A percentile compares a stretch with the other conserved stretches of the same genome.
phyloP scores from a whole-genome alignment of 2,888 invertebrate species.

The Eilema depressum region DNA sequence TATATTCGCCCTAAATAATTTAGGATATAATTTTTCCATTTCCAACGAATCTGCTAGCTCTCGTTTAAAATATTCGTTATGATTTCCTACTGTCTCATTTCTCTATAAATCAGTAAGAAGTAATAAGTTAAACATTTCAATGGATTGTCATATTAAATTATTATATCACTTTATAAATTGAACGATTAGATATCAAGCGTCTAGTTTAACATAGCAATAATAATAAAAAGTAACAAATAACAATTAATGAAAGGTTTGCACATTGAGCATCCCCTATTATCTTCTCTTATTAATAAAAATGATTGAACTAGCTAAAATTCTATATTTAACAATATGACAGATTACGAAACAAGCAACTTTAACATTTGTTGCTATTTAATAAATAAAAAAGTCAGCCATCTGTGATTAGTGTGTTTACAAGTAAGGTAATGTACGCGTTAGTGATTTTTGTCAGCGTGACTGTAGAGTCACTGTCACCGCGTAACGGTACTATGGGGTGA shows the following conservation, averaged over 20 bases:
- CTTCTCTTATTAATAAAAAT: constrained; percentile 2
- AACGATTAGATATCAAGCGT: neutral
- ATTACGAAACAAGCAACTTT: constrained; percentile 46
- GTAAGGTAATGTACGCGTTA: too few relatives aligned
- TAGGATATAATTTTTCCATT: too few relatives aligned
- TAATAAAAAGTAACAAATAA: constrained; percentile 13
- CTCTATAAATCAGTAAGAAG: neutral
- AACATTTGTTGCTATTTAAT: constrained; percentile 32
- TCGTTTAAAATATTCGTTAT: too few relatives aligned
- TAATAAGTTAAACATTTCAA: too few relatives aligned
- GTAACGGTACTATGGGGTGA: too few relatives aligned
- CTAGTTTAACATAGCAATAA: neutral
- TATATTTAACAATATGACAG: constrained; percentile 33
- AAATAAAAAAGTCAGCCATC: constrained; percentile 31
- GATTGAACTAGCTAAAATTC: constrained; percentile 20
- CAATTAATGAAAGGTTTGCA: neutral
- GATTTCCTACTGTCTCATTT: neutral
- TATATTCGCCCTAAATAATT: neutral
- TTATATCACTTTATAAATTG: neutral
- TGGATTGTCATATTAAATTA: neutral
- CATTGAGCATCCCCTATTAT: neutral
- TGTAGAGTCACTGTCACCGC: too few relatives aligned
- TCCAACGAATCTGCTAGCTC: too few relatives aligned
- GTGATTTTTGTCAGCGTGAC: too few relatives aligned
- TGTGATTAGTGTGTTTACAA: too few relatives aligned